A percentile compares a stretch with the other conserved stretches of the same genome.
phyloP scores from a whole-genome alignment of 30 jellyfish, hydroid and myxozoan species.

The Mastigias papua region DNA sequence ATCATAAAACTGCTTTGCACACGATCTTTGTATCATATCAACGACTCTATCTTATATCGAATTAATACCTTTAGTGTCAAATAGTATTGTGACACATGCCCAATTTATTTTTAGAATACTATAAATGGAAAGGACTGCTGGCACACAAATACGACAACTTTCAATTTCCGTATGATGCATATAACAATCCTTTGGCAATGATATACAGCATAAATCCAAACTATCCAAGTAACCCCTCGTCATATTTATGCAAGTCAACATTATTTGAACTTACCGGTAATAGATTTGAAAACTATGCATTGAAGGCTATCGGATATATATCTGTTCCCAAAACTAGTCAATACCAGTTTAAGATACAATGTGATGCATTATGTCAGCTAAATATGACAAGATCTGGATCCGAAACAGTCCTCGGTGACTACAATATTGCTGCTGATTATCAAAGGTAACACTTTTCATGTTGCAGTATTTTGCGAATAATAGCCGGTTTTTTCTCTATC shows the following conservation, averaged over 20 bases:
- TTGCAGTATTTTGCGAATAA: too few relatives aligned
- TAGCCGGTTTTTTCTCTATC: too few relatives aligned
- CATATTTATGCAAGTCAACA: conserved; percentile 20
- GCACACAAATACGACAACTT: conserved; percentile 23
- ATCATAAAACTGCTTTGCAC: too few relatives aligned
- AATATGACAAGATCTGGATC: background rate
- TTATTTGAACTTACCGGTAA: background rate
- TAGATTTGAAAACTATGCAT: background rate
- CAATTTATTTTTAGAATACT: background rate
- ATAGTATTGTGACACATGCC: too few relatives aligned
- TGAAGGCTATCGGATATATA: conserved; percentile 30
- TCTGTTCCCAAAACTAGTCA: background rate
- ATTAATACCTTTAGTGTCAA: too few relatives aligned
- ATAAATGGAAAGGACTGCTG: conserved; percentile 22
- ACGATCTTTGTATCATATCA: too few relatives aligned
- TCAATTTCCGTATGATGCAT: background rate
- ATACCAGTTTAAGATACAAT: conserved; percentile 1
- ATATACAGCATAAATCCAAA: conserved; percentile 1
- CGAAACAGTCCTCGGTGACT: background rate
- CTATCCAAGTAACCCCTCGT: conserved; percentile 23
- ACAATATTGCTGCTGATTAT: background rate
- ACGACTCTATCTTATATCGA: too few relatives aligned
- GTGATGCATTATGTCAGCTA: conserved; percentile 28
- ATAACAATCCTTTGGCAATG: background rate
- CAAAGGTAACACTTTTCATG: background rate